phyloP scores from a whole-genome alignment of 2,888 invertebrate species.

The Catocala nupta region DNA sequence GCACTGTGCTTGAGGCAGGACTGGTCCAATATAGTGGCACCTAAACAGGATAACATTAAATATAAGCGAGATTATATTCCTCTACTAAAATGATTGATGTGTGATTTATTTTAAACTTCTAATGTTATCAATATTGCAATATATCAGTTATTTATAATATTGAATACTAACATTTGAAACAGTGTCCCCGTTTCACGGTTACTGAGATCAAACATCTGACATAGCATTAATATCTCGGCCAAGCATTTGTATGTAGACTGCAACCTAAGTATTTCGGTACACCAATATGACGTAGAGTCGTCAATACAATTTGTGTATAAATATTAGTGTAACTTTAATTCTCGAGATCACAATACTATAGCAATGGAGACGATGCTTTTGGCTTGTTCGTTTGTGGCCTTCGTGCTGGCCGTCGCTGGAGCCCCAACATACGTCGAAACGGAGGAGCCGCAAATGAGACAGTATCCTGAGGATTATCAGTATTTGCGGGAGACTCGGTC shows the following conservation, averaged over 20 bases:
- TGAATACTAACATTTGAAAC: background rate
- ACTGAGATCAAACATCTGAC: slow-evolving; percentile 41
- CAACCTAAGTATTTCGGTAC: slow-evolving; percentile 60
- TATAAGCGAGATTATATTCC: too few species aligned
- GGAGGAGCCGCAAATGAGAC: slow-evolving; percentile 38
- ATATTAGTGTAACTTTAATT: slow-evolving; percentile 64
- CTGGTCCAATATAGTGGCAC: too few species aligned
- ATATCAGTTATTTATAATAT: too few species aligned
- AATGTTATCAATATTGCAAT: too few species aligned
- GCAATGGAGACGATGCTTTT: slow-evolving; percentile 69
- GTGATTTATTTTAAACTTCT: too few species aligned
- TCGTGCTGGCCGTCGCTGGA: slow-evolving; percentile 47
- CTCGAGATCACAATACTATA: slow-evolving; percentile 54
- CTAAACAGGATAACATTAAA: too few species aligned
- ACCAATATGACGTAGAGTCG: slow-evolving; percentile 46
- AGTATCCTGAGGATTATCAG: slow-evolving; percentile 43
- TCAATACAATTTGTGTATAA: slow-evolving; percentile 67
- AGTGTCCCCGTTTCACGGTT: slow-evolving; percentile 16
- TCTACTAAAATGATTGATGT: too few species aligned
- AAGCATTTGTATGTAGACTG: slow-evolving; percentile 58
- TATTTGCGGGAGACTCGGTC: slow-evolving; percentile 60
- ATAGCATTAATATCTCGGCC: slow-evolving; percentile 68
- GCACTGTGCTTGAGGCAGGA: too few species aligned
- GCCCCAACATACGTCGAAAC: slow-evolving; percentile 56
- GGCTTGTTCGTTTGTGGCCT: slow-evolving; percentile 54